phyloP scores from a whole-genome alignment of 23 tunicate species.

The Ciona savignyi region DNA sequence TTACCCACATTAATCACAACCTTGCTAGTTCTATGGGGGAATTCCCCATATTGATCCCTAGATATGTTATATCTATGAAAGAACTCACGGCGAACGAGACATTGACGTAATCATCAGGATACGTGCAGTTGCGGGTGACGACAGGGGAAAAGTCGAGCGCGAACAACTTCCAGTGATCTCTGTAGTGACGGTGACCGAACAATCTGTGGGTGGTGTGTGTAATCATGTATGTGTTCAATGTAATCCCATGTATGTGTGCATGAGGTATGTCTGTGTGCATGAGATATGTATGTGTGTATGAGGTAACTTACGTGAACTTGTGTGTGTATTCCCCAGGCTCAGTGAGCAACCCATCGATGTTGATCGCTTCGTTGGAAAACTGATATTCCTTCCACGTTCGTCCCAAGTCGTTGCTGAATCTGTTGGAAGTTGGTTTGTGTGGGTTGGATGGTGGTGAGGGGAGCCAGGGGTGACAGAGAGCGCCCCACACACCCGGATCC shows the following conservation, averaged over 20 bases:
- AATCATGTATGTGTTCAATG: too few species aligned
- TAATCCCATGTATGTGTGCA: too few species aligned
- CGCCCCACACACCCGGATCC: too few species aligned
- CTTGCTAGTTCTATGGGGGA: too few species aligned
- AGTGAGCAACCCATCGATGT: conserved; percentile 80
- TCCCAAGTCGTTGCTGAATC: conserved; percentile 79
- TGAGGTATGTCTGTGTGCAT: too few species aligned
- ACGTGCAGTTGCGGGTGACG: conserved; percentile 35
- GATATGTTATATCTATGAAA: background rate
- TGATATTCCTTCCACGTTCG: conserved; percentile 23
- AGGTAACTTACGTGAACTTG: conserved; percentile 68
- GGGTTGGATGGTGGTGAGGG: too few species aligned
- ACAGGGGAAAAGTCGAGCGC: conserved; percentile 57
- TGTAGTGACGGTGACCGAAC: conserved; percentile 58
- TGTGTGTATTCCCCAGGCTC: conserved; percentile 88
- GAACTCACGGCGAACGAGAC: conserved; percentile 28
- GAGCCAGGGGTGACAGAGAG: too few species aligned
- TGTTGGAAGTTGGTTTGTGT: conserved; percentile 3
- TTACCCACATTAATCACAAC: too few species aligned
- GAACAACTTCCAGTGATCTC: conserved; percentile 69
- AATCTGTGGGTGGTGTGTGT: conserved; percentile 28
- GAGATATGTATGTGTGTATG: too few species aligned
- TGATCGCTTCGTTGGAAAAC: conserved; percentile 20
- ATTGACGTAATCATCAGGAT: conserved; percentile 45
- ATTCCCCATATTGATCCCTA: too few species aligned